These are phyloP conservation scores for Metopia argyrocephala DNA, from an alignment of 2,888 invertebrate species.

Conservation along the genomic window DNA sequence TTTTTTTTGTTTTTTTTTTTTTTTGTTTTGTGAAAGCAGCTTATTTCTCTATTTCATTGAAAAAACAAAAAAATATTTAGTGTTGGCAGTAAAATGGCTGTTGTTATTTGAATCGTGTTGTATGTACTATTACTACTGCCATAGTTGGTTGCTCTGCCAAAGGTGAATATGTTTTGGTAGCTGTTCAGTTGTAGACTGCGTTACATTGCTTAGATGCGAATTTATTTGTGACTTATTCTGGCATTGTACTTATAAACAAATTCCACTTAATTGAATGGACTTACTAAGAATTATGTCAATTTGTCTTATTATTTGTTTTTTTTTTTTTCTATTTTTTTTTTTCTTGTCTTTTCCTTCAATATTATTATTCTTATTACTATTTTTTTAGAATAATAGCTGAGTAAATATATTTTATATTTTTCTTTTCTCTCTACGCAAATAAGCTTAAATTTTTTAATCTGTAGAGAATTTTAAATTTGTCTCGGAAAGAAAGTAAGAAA, in stretches of 20 bases:
- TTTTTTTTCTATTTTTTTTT: conserved; percentile 5
- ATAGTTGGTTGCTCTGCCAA: not conserved
- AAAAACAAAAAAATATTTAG: too few relatives aligned
- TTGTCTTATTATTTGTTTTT: conserved; percentile 56
- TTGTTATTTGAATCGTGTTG: conserved; percentile 7
- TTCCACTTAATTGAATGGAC: conserved; percentile 68
- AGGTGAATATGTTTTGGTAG: not conserved
- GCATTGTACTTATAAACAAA: conserved; percentile 56
- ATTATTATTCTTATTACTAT: not conserved
- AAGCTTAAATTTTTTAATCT: conserved; percentile 33
- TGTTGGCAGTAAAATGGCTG: not conserved
- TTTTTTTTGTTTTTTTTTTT: conserved; percentile 5
- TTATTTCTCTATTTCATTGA: conserved; percentile 38
- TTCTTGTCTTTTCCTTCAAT: not conserved
- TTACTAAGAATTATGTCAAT: conserved; percentile 68
- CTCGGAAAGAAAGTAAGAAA: not conserved
- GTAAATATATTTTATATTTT: not conserved
- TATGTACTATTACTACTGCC: too few relatives aligned
- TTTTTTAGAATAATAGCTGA: not conserved
- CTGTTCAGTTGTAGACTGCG: not conserved
- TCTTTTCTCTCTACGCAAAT: conserved; percentile 25
- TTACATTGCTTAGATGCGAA: conserved; percentile 36
- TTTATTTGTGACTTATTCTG: conserved; percentile 27
- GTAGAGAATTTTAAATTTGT: not conserved
- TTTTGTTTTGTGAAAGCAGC: conserved; percentile 45